Evolutionary conservation across 2,888 invertebrate species (phyloP), one percentile per base, ranked within the genome.

Genomic region (Nymphalis urticae): DNA sequence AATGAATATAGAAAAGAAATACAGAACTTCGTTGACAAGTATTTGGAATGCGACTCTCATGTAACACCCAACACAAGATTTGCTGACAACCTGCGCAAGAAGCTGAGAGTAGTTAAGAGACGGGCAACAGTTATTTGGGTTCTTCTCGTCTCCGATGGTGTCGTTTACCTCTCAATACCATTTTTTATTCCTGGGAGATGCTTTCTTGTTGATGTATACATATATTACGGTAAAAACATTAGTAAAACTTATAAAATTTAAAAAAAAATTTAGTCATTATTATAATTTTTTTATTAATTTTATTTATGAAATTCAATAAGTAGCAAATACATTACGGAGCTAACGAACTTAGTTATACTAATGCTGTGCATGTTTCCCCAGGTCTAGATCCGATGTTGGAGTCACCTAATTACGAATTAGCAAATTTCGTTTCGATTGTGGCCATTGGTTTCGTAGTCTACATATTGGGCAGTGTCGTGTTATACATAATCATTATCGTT

Each of bases 311-410:
- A 6, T 32, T 32, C 6, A 32, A 32, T 32, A 0, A 6, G 6
- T 27, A 27, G 27, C 27, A 27, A 27, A 27, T 27, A 3, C 27
- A 5, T 27, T 51, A 53, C 13, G 13, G 8, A 27, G 24, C 17
- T 9, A 64, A 3, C 13, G 8, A 32, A n/a, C 24, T 47, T 16
- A 63, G 6, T 7, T 36, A 19, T 24, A 21, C 9, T n/a, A 21
- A 47, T 50, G 19, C 42, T 51, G 13, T 32, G 0, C 56, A 53
- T 48, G 10, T 50, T 58, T 47, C 16, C 16, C 53, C 79, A 88
- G 88, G 88, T 71, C 71, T 87, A 2, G 84, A 86, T 48, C 88
- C 88, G 16, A 83, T 83, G 78, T 72, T 75, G 3, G 80, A 85
- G 64, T 77, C 84, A 7, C 87, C 88, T 1, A 84, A 87, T 72